Percentiles rank a stretch among this genome's conserved stretches.
Evolutionary conservation across 2,113 vertebrate genomes (phyloP).

Genomic region (Entelurus aequoreus): DNA sequence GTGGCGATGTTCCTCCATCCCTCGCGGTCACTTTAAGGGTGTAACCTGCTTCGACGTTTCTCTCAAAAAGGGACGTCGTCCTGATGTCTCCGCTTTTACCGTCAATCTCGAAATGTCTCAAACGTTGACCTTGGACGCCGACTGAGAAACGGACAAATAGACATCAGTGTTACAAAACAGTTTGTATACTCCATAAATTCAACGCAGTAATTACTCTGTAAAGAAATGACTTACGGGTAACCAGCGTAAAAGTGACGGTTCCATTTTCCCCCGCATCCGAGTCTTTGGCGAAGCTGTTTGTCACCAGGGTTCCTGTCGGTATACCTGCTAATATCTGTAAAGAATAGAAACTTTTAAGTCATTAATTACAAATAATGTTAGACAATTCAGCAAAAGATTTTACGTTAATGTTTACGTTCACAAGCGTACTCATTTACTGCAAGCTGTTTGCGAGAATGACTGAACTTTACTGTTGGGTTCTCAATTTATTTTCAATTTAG

Average conservation of each 20-base stretch:
- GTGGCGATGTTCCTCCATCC: constrained; percentile 74
- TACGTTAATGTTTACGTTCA: too few species aligned
- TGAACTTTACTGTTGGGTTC: too few species aligned
- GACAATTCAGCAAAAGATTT: too few species aligned
- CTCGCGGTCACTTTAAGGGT: constrained; percentile 72
- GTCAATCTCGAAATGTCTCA: constrained; percentile 80
- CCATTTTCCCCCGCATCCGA: constrained; percentile 83
- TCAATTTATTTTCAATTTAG: too few species aligned
- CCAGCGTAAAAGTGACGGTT: constrained; percentile 74
- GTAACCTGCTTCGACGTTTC: constrained; percentile 62
- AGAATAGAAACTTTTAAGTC: neutral
- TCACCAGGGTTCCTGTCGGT: constrained; percentile 74
- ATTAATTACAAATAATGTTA: too few species aligned
- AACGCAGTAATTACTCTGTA: too few species aligned
- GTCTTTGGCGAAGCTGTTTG: constrained; percentile 86
- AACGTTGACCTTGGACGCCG: constrained; percentile 46
- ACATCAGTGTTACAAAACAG: neutral
- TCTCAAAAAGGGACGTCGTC: constrained; percentile 68
- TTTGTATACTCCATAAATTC: too few species aligned
- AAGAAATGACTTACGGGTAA: constrained; percentile 67
- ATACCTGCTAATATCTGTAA: constrained; percentile 81
- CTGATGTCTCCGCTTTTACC: constrained; percentile 78
- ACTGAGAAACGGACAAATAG: constrained; percentile 20
- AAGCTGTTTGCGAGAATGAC: too few species aligned
- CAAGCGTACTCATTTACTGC: too few species aligned